Percentiles rank a stretch among this genome's conserved stretches.
These are phyloP conservation scores for Cyclura pinguis DNA, from an alignment of 2,797 vertebrate genomes.

Conservation along the genomic window DNA sequence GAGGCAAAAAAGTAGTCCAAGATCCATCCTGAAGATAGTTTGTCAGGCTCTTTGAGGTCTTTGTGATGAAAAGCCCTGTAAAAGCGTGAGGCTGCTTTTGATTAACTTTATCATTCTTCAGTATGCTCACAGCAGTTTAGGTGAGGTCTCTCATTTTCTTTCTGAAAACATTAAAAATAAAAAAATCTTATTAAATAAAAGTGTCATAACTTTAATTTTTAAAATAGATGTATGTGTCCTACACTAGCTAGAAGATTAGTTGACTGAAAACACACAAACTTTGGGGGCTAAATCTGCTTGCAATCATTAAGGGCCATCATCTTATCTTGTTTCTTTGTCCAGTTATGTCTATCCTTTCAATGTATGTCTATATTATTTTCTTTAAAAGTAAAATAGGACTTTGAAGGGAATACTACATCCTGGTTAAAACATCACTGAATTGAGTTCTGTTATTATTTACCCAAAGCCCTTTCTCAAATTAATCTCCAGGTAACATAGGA, in stretches of 20 bases:
- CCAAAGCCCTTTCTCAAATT: neutral
- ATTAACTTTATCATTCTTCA: slow-evolving; percentile 30
- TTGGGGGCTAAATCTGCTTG: neutral
- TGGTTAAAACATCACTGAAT: neutral
- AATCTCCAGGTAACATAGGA: neutral
- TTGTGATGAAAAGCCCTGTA: slow-evolving; percentile 29
- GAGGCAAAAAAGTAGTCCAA: slow-evolving; percentile 25
- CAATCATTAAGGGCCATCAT: neutral
- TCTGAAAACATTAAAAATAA: neutral
- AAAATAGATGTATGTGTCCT: neutral
- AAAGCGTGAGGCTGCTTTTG: slow-evolving; percentile 12
- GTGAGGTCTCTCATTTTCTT: neutral
- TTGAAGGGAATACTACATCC: neutral
- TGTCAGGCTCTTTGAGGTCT: slow-evolving; percentile 45
- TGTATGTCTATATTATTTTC: neutral
- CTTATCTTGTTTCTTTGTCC: neutral
- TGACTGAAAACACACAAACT: neutral
- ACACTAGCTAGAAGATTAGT: neutral
- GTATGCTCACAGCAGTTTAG: neutral
- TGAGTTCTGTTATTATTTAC: neutral
- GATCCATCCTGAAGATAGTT: neutral
- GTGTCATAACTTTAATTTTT: neutral
- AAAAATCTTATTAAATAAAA: neutral
- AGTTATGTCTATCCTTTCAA: neutral
- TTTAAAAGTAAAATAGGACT: neutral